These are phyloP conservation scores for Octopus sinensis DNA, from an alignment of 1,140 invertebrate genomes.

Conservation along the genomic window DNA sequence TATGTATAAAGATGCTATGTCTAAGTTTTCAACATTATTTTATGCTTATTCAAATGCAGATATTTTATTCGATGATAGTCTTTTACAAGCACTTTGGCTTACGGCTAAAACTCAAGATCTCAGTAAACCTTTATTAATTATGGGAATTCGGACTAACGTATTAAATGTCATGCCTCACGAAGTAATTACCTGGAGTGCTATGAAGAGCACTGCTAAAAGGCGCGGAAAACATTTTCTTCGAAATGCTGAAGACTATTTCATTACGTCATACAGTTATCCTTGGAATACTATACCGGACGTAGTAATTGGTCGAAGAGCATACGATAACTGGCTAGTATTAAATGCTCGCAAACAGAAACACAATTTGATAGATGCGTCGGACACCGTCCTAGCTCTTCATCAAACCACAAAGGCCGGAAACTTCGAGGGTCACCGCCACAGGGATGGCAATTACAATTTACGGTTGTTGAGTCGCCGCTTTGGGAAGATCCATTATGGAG, in stretches of 20 bases:
- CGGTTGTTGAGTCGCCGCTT: constrained; percentile 25
- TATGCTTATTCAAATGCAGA: constrained; percentile 42
- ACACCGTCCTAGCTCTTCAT: constrained; percentile 38
- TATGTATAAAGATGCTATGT: constrained; percentile 32
- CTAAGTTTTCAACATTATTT: constrained; percentile 28
- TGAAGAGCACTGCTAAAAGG: constrained; percentile 22
- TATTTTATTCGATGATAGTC: constrained; percentile 32
- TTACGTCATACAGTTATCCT: constrained; percentile 31
- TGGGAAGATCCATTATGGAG: constrained; percentile 30
- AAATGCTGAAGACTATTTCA: constrained; percentile 41
- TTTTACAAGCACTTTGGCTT: constrained; percentile 29
- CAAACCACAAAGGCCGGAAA: constrained; percentile 40
- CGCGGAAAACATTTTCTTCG: constrained; percentile 31
- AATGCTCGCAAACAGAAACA: constrained; percentile 27
- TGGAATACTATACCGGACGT: constrained; percentile 39
- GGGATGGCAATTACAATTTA: constrained; percentile 31
- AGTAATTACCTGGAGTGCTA: constrained; percentile 23
- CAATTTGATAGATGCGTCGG: constrained; percentile 33
- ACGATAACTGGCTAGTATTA: constrained; percentile 42
- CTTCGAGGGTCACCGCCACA: constrained; percentile 28
- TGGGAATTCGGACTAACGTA: constrained; percentile 34
- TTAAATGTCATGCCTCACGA: constrained; percentile 28
- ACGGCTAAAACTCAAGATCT: constrained; percentile 18
- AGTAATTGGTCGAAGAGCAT: constrained; percentile 37
- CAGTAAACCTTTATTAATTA: constrained; percentile 24